Evolutionary conservation across 92 coral and sea anemone species (phyloP), one percentile per base, ranked within the genome.

Genomic region (Desmophyllum pertusum): DNA sequence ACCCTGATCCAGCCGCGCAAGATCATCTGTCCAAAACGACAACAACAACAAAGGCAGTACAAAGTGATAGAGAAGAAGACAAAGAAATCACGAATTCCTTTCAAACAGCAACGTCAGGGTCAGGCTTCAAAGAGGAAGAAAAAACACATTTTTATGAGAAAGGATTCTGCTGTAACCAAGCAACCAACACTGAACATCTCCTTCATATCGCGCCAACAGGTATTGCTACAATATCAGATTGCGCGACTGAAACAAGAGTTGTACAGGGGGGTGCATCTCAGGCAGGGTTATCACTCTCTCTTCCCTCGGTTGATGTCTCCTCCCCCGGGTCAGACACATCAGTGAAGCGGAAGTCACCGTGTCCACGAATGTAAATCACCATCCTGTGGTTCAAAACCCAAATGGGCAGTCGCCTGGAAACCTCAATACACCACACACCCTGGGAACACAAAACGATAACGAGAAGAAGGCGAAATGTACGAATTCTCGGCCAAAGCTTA

Each of bases 101-200:
- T 37, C 10, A 69, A 38, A 17, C 6, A 15, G 19, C 6, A 37
- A 37, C 41, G 7, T 33, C 80, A n/a, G n/a, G n/a, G 5, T 53
- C 80, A n/a, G 43, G 68, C 33, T 27, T 61, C 39, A 25, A 25
- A 64, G 30, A 61, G 35, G 80, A 52, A 62, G 83, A 53, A 52
- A 76, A 37, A 53, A 51, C 23, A 19, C 37, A 57, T 0, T 19
- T 31, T 17, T 8, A 75, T 18, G 33, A 27, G 18, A 51, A 33
- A 11, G 31, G 63, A 18, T 33, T 35, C 43, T 15, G 39, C 65
- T 75, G 41, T 51, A 36, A 14, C 11, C 29, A 57, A 77, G 29
- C 13, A 59, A 14, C 33, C 84, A 46, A 1, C 43, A 29, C 70
- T 5, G 71, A 29, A n/a, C 64, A 40, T 23, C 35, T 71, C n/a